Conservation (phyloP, 2,888 invertebrate genomes). For the Thysanoteuthis rhombus region DNA sequence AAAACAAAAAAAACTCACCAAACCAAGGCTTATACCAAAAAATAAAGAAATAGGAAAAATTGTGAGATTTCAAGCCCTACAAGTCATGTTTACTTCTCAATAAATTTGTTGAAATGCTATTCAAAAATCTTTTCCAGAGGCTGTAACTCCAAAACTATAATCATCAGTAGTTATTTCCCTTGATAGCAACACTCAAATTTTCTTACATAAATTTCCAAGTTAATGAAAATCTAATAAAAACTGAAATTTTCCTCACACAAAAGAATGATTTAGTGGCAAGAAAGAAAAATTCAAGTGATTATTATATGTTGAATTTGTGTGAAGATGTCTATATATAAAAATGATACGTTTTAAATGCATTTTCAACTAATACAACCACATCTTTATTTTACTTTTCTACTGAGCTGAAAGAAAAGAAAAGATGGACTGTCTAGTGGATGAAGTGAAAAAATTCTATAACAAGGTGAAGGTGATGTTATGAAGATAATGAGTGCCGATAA, state of each 20-base stretch:
- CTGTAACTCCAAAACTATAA: neutral
- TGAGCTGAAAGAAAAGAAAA: neutral
- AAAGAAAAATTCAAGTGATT: neutral
- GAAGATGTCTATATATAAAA: neutral
- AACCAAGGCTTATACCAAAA: neutral
- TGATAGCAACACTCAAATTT: too few species aligned
- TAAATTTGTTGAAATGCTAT: neutral
- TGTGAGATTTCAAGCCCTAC: neutral
- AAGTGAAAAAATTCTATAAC: neutral
- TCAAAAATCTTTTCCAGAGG: neutral
- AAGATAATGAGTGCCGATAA: too few species aligned
- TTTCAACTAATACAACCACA: neutral
- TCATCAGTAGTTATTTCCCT: too few species aligned
- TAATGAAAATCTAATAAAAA: neutral
- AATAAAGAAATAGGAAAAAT: neutral
- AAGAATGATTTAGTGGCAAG: neutral
- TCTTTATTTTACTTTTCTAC: neutral
- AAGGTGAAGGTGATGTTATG: neutral
- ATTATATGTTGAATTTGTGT: neutral
- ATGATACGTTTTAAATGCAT: neutral
- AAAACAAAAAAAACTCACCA: neutral
- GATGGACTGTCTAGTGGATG: neutral
- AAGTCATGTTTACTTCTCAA: neutral
- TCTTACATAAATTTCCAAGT: too few species aligned
- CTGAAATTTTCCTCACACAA: neutral